Evolutionary conservation across 2,888 invertebrate genomes (phyloP).

Genomic region (Cephus rjabovi): DNA sequence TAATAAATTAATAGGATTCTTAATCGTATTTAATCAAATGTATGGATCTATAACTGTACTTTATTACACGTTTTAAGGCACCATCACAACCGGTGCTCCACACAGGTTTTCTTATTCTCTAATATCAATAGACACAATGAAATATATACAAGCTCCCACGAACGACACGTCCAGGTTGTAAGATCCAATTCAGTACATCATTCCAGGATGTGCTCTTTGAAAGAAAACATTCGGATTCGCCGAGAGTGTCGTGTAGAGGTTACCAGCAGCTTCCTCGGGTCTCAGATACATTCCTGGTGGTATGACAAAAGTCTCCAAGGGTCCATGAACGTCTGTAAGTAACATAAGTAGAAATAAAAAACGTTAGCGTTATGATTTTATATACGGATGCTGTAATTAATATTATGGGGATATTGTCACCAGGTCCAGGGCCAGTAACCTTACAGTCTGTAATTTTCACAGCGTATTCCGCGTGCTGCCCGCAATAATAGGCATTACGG

Average conservation of each 20-base stretch:
- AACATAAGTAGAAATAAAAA: background rate
- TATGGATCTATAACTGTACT: background rate
- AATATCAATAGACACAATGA: background rate
- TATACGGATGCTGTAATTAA: background rate
- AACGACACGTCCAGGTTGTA: background rate
- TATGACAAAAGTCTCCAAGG: conserved; percentile 58
- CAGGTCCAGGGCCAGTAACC: conserved; percentile 18
- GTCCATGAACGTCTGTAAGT: conserved; percentile 54
- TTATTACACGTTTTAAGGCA: background rate
- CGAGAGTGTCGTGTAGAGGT: conserved; percentile 88
- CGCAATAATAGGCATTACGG: conserved; percentile 41
- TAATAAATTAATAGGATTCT: background rate
- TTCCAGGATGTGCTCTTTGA: conserved; percentile 89
- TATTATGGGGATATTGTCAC: conserved; percentile 2
- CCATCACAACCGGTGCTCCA: background rate
- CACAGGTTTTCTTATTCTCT: background rate
- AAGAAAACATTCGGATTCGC: conserved; percentile 93
- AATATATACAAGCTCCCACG: background rate
- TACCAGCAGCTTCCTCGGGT: conserved; percentile 78
- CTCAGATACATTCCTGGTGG: conserved; percentile 80
- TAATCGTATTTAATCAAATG: background rate
- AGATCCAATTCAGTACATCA: conserved; percentile 81
- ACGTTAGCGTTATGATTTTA: background rate
- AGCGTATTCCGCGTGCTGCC: conserved; percentile 33
- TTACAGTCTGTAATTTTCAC: conserved; percentile 1